Base-by-base conservation (phyloP, 2,113 vertebrate genomes). In the Gulo gulo region DNA sequence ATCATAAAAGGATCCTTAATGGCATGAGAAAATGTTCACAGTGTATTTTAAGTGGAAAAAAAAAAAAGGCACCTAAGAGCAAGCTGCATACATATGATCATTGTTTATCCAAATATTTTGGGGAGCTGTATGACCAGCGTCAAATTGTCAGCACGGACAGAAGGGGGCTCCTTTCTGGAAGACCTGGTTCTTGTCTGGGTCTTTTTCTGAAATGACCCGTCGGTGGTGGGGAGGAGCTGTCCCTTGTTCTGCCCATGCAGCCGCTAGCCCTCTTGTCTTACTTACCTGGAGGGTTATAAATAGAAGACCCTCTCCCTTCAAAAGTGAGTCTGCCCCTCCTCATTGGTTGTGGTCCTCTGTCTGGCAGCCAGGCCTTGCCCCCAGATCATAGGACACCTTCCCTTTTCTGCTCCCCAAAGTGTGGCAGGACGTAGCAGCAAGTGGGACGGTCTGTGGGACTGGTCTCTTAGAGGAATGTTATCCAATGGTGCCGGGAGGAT, bases 361-460 rank as follows among this genome's bases (percentile, higher is more conserved):
- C 88, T 42, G 57, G 67, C 67, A 50, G 34, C 91, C 94, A 92
- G 78, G 0, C 55, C 73, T 36, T 29, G 0, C 8, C 12, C 34
- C 82, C 34, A 14, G 57, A 31, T 36, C 88, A 4, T 0, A 0
- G 24, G 14, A 6, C 26, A 39, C 57, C 9, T 92, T 79, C 24
- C 74, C 15, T 52, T 45, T 79, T 63, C 45, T 14, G 5, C 79
- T 10, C 88, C 42, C 50, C 8, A 8, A 23, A 78, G 73, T 5
- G 3, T 84, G n/a, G 13, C 52, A 59, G 65, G 23, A 55, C 13
- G 11, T 76, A 34, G 50, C 78, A 57, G 42, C 0, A 1, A 42
- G 23, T 0, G 36, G 61, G 39, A 47, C 0, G 1, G 29, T 18
- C 5, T 76, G 92, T n/a, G 34, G 55, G 34, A 18, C 3, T 52